These are phyloP conservation scores for Cephalotes varians DNA, from an alignment of 2,888 invertebrate species.

Conservation along the genomic window DNA sequence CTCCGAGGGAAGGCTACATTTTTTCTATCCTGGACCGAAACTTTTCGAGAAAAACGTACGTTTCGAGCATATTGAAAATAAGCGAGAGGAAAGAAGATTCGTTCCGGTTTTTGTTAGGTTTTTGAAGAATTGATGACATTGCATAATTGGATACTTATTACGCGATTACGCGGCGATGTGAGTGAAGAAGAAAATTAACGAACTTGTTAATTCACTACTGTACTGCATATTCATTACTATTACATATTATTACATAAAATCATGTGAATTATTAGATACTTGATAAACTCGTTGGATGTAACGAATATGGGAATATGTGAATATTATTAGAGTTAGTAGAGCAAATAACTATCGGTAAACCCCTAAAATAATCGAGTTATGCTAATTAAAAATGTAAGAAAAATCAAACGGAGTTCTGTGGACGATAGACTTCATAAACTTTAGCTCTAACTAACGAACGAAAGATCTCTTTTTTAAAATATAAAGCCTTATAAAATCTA, in stretches of 20 bases:
- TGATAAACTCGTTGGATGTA: constrained; percentile 49
- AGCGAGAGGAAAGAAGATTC: background rate
- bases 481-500: background rate
- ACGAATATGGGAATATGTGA: constrained; percentile 46
- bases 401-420: background rate
- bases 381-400: constrained; percentile 37
- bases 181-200: constrained; percentile 44
- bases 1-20: too few species aligned
- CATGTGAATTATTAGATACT: constrained; percentile 54
- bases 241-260: constrained; percentile 53
- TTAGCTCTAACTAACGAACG: background rate
- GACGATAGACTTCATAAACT: background rate
- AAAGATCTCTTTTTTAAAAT: background rate
- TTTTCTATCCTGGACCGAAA: background rate
- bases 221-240: constrained; percentile 53
- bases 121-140: background rate
- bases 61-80: background rate
- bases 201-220: constrained; percentile 41
- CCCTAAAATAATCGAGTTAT: constrained; percentile 39
- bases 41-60: background rate
- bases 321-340: constrained; percentile 52
- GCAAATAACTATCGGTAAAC: constrained; percentile 47
- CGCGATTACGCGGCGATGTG: constrained; percentile 26
- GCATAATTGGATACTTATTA: constrained; percentile 29
- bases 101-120: background rate